Conservation (phyloP, 2,113 vertebrate species). For the Etheostoma spectabile region DNA sequence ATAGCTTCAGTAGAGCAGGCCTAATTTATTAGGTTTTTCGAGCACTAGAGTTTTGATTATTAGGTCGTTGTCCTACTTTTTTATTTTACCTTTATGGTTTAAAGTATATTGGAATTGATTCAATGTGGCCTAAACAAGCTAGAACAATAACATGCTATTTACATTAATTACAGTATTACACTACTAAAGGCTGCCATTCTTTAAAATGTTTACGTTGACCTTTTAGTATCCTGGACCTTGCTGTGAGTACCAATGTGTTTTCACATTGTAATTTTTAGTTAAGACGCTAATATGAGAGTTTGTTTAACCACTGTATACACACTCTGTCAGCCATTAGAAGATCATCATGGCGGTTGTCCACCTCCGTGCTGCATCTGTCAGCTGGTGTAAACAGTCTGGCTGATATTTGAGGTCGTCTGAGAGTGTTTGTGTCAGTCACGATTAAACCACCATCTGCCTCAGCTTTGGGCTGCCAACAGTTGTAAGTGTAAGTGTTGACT, state of each 20-base stretch:
- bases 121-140: too few species aligned
- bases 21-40: too few species aligned
- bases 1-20: too few species aligned
- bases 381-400: conserved; percentile 10
- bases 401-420: conserved; percentile 22
- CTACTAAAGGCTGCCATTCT: too few species aligned
- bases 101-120: too few species aligned
- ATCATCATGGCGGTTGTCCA: neutral
- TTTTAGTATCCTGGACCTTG: neutral
- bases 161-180: too few species aligned
- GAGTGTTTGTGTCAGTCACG: conserved; percentile 3
- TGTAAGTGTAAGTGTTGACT: too few species aligned
- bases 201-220: too few species aligned
- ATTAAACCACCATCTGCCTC: conserved; percentile 36
- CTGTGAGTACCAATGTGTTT: neutral
- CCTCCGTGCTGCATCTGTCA: neutral
- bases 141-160: too few species aligned
- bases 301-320: neutral
- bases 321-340: neutral
- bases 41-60: too few species aligned
- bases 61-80: too few species aligned
- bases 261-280: neutral
- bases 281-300: neutral
- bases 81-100: too few species aligned
- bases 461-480: conserved; percentile 6